Evolutionary conservation across 1,140 invertebrate species (phyloP), one percentile per base, ranked within the genome.

Genomic region (Patella vulgata): DNA sequence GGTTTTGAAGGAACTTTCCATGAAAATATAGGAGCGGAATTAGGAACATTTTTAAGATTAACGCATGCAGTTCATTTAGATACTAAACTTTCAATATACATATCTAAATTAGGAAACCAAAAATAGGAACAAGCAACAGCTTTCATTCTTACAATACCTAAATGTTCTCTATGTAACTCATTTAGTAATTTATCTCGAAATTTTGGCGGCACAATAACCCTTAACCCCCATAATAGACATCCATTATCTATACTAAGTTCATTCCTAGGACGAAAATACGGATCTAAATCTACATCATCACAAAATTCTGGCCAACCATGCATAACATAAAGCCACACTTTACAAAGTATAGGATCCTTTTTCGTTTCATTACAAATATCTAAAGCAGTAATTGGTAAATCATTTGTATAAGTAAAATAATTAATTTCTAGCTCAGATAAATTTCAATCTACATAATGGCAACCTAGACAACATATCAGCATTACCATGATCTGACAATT

Each of bases 61-160:
- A 46, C 28, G 66, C 87, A 88, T 21, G 75, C 74, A n/a, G 72
- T 70, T 66, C 88, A 89, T 2, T 40, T n/a, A n/a, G n/a, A 84
- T 4, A 84, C 75, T 27, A 73, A 63, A n/a, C 66, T 36, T 62
- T 83, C 82, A 36, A 88, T 86, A 9, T 86, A 81, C 21, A 63
- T 33, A 63, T 89, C 84, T 0, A 88, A 80, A 2, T n/a, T 71
- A 12, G 79, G 82, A 86, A 85, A 89, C 84, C 85, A 88, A 4
- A 87, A 77, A 69, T 88, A 86, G 11, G 68, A 74, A n/a, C 87
- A 46, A 2, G 88, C 78, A 17, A 87, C 42, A 1, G 75, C 63
- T 74, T 89, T 89, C 86, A 89, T 89, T 0, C 74, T 78, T 0
- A 81, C 81, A 8, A 88, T 84, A 5, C 87, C 86, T 3, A 82